Conservation (phyloP, 2,113 vertebrate species). For the Psittacara wagleri region DNA sequence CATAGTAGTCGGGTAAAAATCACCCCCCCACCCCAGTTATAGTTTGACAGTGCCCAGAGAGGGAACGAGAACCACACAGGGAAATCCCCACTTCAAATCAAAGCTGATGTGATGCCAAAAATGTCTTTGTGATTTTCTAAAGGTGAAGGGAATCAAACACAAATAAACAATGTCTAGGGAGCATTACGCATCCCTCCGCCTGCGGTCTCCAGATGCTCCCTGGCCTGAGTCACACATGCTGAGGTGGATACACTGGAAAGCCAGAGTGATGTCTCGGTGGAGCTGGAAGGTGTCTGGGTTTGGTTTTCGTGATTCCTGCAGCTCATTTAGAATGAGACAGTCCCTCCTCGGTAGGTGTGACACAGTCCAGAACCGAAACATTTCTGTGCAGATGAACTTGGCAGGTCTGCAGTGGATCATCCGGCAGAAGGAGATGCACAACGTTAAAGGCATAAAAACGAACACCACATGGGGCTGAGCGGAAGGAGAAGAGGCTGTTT, state of each 20-base stretch:
- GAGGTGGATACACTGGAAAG: background rate
- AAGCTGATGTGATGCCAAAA: background rate
- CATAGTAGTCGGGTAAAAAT: background rate
- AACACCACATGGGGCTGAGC: background rate
- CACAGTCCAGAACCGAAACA: background rate
- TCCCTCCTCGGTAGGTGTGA: background rate
- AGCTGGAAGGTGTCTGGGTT: slow-evolving; percentile 28
- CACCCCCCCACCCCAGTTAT: background rate
- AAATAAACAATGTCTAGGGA: background rate
- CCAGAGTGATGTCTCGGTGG: accelerated
- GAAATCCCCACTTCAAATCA: slow-evolving; percentile 43
- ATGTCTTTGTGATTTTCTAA: background rate
- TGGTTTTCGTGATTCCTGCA: background rate
- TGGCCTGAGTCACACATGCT: background rate
- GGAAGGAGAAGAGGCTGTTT: background rate
- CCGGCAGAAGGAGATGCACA: background rate
- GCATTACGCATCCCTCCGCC: background rate
- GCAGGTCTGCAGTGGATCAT: slow-evolving; percentile 3
- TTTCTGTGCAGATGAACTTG: background rate
- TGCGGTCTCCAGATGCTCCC: background rate
- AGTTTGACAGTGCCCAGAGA: background rate
- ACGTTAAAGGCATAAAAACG: background rate
- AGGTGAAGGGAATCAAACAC: background rate
- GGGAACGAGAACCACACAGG: background rate
- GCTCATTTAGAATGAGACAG: background rate